phyloP scores from a whole-genome alignment of 2,888 invertebrate genomes.

The Phytoseiulus persimilis region DNA sequence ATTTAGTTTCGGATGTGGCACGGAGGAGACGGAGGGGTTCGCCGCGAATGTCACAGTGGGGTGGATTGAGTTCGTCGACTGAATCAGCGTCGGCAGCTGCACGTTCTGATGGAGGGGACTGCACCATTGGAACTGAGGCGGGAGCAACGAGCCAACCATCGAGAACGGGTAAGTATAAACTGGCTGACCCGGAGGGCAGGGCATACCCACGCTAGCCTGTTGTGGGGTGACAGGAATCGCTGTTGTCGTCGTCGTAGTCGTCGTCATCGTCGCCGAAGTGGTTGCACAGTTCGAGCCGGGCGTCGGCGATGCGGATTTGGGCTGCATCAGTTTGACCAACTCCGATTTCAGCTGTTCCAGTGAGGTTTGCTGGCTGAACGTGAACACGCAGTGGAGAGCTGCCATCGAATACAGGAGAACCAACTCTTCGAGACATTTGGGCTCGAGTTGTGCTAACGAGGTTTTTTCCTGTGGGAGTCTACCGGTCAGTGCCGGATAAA shows the following conservation, averaged over 20 bases:
- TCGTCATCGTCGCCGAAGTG: neutral
- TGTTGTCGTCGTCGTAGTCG: neutral
- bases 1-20: slow-evolving; percentile 25
- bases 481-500: slow-evolving; percentile 10
- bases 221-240: neutral
- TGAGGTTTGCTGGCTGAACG: slow-evolving; percentile 21
- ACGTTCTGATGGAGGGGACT: slow-evolving; percentile 6
- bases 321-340: slow-evolving; percentile 11
- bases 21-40: neutral
- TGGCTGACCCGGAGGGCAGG: slow-evolving; percentile 19
- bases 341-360: neutral
- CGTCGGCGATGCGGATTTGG: neutral
- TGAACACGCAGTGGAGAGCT: slow-evolving; percentile 22
- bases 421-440: slow-evolving; percentile 28
- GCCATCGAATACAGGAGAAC: slow-evolving; percentile 17
- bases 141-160: slow-evolving; percentile 13
- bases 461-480: slow-evolving; percentile 16
- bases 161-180: slow-evolving; percentile 28
- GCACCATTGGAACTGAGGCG: slow-evolving; percentile 29
- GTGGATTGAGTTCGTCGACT: neutral
- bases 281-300: neutral
- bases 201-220: neutral
- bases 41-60: slow-evolving; percentile 11
- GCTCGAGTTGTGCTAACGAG: neutral
- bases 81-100: neutral